Base-by-base conservation (phyloP, 2,113 vertebrate genomes). In the Neoarius graeffei region DNA sequence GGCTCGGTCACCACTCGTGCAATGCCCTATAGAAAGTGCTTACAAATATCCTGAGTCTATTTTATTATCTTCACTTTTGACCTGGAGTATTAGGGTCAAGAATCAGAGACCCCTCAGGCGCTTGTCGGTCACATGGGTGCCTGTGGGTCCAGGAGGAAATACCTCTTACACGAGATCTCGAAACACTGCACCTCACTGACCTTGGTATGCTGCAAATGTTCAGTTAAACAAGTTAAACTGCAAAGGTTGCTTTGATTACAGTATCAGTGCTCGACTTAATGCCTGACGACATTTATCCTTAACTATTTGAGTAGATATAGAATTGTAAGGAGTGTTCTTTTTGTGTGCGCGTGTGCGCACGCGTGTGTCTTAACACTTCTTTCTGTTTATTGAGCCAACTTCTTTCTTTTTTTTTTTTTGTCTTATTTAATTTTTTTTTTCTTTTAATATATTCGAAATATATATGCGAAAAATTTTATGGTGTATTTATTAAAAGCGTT, bases 141-240 rank as follows among this genome's bases (percentile, higher is more conserved):
- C 95, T 93, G 93, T 95, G 89, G 85, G 92, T 92, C 92, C 90
- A 82, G 59, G 93, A 91, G 91, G 92, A 88, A 90, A 93, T 93
- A 93, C 91, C 93, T 94, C 94, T 71, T 92, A 92, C 79, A 92
- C 94, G 91, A 94, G 91, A 95, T 94, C 93, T 96, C 86, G 94
- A 93, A 97, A 96, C 95, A 95, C 93, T 95, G 95, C 97, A 97
- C 97, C 97, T 98, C 97, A 96, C 94, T 96, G 96, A 96, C 96
- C 96, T 97, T 96, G 94, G 95, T 96, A 97, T 99, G 97, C 97
- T 97, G 96, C 97, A 90, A 96, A 96, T 95, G 95, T 96, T 94
- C 91, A 95, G 92, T 96, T 93, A 94, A 96, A 96, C 93, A 95
- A 96, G 94, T 95, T 90, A 92, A 95, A 95, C 94, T 95, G 94